Evolutionary conservation across 2,797 vertebrate genomes (phyloP).

Genomic region (Tenualosa thibaudeaui): DNA sequence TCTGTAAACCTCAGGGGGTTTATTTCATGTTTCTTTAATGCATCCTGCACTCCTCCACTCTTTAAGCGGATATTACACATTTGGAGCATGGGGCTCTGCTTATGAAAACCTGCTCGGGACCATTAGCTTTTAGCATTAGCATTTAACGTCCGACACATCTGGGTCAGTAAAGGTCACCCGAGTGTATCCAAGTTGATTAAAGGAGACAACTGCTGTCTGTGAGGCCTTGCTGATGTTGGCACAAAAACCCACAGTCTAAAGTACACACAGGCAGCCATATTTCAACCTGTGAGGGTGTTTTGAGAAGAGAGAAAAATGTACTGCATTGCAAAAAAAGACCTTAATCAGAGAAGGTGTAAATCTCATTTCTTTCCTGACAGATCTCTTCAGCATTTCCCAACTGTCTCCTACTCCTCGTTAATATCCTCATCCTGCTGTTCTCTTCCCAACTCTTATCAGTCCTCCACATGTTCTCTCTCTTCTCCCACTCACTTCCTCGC

Average conservation of each 20-base stretch:
- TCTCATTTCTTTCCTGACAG: conserved; percentile 23
- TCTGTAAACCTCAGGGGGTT: conserved; percentile 57
- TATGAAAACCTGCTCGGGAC: conserved; percentile 55
- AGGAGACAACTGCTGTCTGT: neutral
- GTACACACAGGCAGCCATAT: neutral
- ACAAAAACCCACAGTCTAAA: neutral
- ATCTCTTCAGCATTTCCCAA: neutral
- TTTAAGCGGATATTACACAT: conserved; percentile 70
- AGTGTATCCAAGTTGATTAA: neutral
- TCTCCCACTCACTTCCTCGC: neutral
- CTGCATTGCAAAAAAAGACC: neutral
- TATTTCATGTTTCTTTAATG: conserved; percentile 59
- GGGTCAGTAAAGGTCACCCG: neutral
- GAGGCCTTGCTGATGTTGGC: neutral
- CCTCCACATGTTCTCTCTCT: conserved; percentile 8
- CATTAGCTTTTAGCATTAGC: neutral
- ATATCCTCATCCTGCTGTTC: conserved; percentile 45
- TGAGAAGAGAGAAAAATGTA: neutral
- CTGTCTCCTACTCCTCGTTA: neutral
- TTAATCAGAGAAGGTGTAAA: conserved; percentile 9
- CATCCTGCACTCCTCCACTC: conserved; percentile 44
- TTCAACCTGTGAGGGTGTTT: neutral
- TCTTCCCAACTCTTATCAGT: neutral
- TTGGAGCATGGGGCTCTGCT: conserved; percentile 63
- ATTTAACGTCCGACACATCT: neutral